These are phyloP conservation scores for Ictalurus furcatus DNA, from an alignment of 2,113 vertebrate species.

Conservation along the genomic window DNA sequence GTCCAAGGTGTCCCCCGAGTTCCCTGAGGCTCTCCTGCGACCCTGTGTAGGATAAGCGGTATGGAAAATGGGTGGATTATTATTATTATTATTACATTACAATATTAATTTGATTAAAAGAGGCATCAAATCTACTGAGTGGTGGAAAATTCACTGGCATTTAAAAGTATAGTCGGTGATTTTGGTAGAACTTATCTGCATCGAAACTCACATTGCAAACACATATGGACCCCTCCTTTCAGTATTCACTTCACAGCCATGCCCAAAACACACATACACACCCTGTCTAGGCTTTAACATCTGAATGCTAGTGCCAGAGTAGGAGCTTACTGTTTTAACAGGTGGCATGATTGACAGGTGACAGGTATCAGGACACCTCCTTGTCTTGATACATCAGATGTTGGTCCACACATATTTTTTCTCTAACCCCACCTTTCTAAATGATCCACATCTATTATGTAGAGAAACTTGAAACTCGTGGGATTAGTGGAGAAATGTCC, in stretches of 20 bases:
- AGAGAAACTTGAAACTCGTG: background rate
- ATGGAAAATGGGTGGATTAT: background rate
- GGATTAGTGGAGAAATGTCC: background rate
- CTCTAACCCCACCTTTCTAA: background rate
- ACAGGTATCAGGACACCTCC: background rate
- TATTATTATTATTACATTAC: background rate
- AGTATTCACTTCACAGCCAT: background rate
- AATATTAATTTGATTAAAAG: background rate
- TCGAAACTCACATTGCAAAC: background rate
- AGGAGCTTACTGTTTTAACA: background rate
- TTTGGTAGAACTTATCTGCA: background rate
- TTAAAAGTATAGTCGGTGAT: background rate
- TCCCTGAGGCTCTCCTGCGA: no score
- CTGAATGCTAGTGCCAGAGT: background rate
- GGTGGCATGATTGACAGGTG: background rate
- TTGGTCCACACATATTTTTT: no score
- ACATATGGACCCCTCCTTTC: background rate
- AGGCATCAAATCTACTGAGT: no score
- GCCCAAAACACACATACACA: background rate
- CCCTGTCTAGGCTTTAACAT: background rate
- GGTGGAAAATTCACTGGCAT: background rate
- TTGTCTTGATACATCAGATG: background rate
- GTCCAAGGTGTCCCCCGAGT: no score
- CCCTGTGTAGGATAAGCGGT: no score
- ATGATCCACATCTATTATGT: background rate